Percentiles rank a stretch among this genome's conserved stretches.
phyloP scores from a whole-genome alignment of 23 tunicate genomes.

The Halocynthia aurantium region DNA sequence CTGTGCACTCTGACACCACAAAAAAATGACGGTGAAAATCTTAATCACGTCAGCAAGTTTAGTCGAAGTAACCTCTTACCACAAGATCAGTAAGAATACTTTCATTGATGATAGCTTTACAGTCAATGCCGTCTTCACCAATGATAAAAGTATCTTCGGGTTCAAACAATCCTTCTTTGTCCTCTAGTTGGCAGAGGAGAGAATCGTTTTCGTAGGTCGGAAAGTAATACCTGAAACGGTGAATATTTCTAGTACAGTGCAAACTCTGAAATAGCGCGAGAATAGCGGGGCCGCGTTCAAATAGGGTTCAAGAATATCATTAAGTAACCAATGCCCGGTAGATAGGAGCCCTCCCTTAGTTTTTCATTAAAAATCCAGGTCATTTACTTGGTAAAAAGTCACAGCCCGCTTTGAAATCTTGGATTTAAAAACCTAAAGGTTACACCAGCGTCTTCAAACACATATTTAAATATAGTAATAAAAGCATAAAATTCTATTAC shows the following conservation, averaged over 20 bases:
- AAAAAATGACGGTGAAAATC: not conserved
- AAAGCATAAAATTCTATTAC: too few species aligned
- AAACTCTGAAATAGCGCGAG: not conserved
- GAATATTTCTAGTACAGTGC: not conserved
- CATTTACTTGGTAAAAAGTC: not conserved
- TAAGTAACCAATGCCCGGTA: too few species aligned
- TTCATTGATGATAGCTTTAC: conserved; percentile 49
- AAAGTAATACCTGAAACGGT: conserved; percentile 44
- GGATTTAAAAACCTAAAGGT: not conserved
- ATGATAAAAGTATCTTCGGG: conserved; percentile 86
- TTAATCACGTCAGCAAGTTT: not conserved
- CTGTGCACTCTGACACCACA: not conserved
- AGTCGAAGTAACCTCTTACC: conserved; percentile 64
- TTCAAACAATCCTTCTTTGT: conserved; percentile 78
- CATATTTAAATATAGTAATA: too few species aligned
- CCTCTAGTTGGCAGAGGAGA: conserved; percentile 70
- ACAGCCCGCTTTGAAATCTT: not conserved
- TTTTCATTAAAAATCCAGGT: too few species aligned
- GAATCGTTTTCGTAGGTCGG: conserved; percentile 91
- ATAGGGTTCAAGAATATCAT: too few species aligned
- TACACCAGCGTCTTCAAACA: too few species aligned
- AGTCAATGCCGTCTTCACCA: conserved; percentile 86
- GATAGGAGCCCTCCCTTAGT: too few species aligned
- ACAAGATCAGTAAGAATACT: conserved; percentile 81
- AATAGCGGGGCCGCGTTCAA: not conserved